These are phyloP conservation scores for Cephalopholis sonnerati DNA, from an alignment of 2,113 vertebrate genomes.

Conservation along the genomic window DNA sequence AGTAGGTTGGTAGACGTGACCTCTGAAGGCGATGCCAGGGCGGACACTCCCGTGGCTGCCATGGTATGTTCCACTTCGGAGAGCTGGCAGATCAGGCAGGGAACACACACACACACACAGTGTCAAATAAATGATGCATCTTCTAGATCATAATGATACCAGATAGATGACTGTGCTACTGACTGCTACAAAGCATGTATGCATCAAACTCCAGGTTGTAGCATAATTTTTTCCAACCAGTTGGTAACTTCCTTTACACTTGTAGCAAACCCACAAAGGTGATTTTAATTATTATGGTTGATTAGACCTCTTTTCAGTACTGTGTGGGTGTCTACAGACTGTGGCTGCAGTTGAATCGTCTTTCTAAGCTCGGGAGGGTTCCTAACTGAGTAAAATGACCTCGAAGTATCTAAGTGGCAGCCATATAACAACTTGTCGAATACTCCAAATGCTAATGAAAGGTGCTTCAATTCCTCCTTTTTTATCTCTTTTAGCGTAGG, in stretches of 20 bases:
- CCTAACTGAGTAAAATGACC: too few species aligned
- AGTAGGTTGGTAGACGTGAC: slow-evolving; percentile 98
- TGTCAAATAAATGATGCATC: not conserved
- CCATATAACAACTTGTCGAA: too few species aligned
- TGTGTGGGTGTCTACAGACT: not conserved
- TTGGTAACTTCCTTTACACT: not conserved
- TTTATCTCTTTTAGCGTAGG: too few species aligned
- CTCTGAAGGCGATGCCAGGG: slow-evolving; percentile 92
- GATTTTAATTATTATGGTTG: not conserved
- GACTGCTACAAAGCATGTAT: not conserved
- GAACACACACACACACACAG: slow-evolving; percentile 5
- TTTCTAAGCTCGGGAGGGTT: too few species aligned
- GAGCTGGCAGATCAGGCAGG: slow-evolving; percentile 78
- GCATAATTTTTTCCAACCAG: not conserved
- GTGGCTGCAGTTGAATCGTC: too few species aligned
- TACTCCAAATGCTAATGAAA: too few species aligned
- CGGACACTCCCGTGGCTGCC: slow-evolving; percentile 88
- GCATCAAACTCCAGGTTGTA: not conserved
- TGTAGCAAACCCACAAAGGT: not conserved
- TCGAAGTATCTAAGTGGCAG: too few species aligned
- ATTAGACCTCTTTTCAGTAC: not conserved
- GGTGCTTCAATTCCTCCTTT: too few species aligned
- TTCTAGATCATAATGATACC: not conserved
- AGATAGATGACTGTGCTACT: not conserved
- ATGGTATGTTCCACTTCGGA: slow-evolving; percentile 91